phyloP scores from a whole-genome alignment of 2,113 vertebrate species.

The Pycnonotus jocosus region DNA sequence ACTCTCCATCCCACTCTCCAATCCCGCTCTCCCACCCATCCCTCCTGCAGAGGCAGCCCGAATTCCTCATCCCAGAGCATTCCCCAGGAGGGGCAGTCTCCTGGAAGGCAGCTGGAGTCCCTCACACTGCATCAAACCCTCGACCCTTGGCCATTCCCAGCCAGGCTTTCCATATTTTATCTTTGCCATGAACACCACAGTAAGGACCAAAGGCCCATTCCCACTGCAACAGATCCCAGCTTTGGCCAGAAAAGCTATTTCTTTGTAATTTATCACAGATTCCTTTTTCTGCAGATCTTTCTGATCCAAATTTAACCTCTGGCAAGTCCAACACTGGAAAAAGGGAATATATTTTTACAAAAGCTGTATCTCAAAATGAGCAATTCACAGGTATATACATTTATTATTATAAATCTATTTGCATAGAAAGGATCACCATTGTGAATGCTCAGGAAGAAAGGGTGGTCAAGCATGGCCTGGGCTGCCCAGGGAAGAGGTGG shows the following conservation, averaged over 20 bases:
- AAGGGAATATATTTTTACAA: not conserved
- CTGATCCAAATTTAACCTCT: not conserved
- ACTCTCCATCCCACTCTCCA: fast-evolving
- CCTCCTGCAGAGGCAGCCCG: not conserved
- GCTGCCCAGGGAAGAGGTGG: not conserved
- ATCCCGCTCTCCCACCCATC: not conserved
- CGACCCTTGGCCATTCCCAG: not conserved
- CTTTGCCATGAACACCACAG: not conserved
- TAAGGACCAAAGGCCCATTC: not conserved
- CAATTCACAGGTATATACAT: not conserved
- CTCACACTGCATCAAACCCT: not conserved
- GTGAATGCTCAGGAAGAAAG: not conserved
- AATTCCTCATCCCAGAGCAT: fast-evolving
- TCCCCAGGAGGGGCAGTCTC: not conserved
- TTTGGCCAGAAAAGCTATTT: not conserved
- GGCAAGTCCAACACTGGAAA: not conserved
- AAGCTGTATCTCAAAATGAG: not conserved
- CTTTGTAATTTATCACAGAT: not conserved
- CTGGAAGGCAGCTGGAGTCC: not conserved
- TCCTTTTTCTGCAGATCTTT: not conserved
- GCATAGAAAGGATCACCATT: not conserved
- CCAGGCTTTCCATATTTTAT: not conserved
- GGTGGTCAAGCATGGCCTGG: not conserved
- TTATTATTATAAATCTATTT: not conserved
- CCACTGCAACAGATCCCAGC: not conserved